Evolutionary conservation across 2,797 vertebrate species (phyloP).

Genomic region (Centropyge bicolor): DNA sequence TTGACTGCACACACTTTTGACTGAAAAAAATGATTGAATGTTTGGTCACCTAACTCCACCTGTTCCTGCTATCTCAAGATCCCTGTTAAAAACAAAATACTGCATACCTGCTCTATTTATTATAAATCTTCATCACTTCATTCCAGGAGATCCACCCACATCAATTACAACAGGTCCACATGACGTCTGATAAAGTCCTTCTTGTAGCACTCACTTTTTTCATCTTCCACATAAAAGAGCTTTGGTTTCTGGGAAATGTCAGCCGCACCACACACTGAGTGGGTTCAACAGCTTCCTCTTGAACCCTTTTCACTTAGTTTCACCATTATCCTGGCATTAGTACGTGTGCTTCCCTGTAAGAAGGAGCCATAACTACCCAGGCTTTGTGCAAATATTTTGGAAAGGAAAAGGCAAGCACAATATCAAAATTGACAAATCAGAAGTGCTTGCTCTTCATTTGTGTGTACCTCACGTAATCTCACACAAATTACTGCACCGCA

Average conservation of each 20-base stretch:
- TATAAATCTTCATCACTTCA: neutral
- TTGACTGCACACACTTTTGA: neutral
- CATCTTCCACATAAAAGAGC: neutral
- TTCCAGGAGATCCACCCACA: neutral
- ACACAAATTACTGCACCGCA: slow-evolving; percentile 8
- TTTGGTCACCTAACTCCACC: too few species aligned
- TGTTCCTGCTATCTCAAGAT: too few species aligned
- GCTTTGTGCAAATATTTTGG: neutral
- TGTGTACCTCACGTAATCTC: slow-evolving; percentile 5
- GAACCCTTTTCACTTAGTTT: neutral
- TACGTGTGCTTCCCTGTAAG: neutral
- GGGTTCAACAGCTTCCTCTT: neutral
- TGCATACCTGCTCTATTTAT: too few species aligned
- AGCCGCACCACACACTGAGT: neutral
- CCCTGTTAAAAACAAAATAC: too few species aligned
- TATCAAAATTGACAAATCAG: neutral
- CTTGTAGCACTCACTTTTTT: neutral
- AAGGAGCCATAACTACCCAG: neutral
- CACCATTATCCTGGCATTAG: neutral
- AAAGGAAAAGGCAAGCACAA: neutral
- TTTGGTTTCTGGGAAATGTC: neutral
- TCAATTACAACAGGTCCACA: neutral
- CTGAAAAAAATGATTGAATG: too few species aligned
- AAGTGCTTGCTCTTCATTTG: neutral
- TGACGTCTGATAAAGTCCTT: neutral